Base-by-base conservation (phyloP, 2,888 invertebrate genomes). In the Callyntrura sp. region DNA sequence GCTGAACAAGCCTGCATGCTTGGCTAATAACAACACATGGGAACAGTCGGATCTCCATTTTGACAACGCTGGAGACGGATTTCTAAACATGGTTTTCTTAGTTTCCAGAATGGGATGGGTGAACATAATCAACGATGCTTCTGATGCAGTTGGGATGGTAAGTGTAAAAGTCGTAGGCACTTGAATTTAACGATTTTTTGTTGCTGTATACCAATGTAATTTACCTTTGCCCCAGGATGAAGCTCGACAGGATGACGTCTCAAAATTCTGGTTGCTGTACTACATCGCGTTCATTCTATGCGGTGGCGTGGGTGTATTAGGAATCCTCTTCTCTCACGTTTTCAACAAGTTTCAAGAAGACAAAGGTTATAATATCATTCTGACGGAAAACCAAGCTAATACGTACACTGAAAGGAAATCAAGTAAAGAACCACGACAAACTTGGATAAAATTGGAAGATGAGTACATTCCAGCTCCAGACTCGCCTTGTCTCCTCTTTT, bases 101-200 rank as follows among this genome's bases (percentile, higher is more conserved):
- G 88, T 83, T 0, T 85, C 81, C 8, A 78, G 90, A 88, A 90
- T 88, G 90, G 91, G 91, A 20, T 90, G 87, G 90, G 55, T 90
- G 8, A 12, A 12, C n/a, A 83, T 91, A 5, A 79, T 90, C 17
- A 68, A 87, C n/a, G 87, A 88, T 45, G 90, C 79, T 5, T 60
- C 62, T 12, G 91, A 90, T 73, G 73, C 87, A 8, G n/a, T 55
- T 60, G 83, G 60, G 17, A 12, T 51, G 17, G 91, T 89, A 85
- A 17, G 68, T 45, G 55, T 28, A 4, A 45, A 48, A 76, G 17
- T 2, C 4, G 14, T 57, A 9, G 0, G 14, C 1, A 51, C 23
- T 5, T n/a, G 25, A 28, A 70, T 25, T 51, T n/a, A n/a, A n/a
- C n/a, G n/a, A 35, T 35, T 35, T 6, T 6, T 35, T 35, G 35